A percentile compares a stretch with the other conserved stretches of the same genome.
Conservation (phyloP, 64 coral and sea anemone species). For the Platygyra sinensis region DNA sequence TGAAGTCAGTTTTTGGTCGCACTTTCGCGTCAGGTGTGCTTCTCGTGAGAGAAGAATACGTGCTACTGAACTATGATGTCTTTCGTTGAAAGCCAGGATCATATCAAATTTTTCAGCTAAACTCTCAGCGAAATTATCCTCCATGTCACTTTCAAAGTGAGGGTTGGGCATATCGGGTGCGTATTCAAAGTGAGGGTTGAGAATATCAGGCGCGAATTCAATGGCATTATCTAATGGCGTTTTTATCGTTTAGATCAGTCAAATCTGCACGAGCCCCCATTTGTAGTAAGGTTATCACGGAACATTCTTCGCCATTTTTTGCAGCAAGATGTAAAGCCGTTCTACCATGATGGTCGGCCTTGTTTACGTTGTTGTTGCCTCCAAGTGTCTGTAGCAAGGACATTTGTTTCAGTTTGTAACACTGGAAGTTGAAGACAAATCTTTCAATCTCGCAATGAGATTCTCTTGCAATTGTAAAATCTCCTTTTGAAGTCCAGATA, state of each 20-base stretch:
- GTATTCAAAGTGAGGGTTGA: too few species aligned
- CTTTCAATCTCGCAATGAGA: neutral
- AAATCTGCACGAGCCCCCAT: neutral
- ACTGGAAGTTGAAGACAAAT: neutral
- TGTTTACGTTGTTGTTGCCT: neutral
- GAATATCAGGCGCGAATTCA: neutral
- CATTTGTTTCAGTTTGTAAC: neutral
- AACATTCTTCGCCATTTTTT: constrained; percentile 18
- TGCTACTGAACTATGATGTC: constrained; percentile 2
- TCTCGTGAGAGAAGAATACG: neutral
- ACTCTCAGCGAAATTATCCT: too few species aligned
- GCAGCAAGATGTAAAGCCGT: constrained; percentile 55
- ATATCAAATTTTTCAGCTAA: neutral
- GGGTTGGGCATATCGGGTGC: too few species aligned
- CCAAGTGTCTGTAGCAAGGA: neutral
- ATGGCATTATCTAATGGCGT: neutral
- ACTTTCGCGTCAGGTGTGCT: neutral
- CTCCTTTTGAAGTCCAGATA: neutral
- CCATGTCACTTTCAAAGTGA: too few species aligned
- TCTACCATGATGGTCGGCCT: neutral
- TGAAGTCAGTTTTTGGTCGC: neutral
- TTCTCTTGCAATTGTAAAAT: neutral
- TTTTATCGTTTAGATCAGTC: neutral
- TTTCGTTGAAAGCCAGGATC: neutral
- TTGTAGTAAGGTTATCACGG: neutral